Evolutionary conservation across 2,888 invertebrate species (phyloP), one percentile per base, ranked within the genome.

Genomic region (Trichopoda pennipes): DNA sequence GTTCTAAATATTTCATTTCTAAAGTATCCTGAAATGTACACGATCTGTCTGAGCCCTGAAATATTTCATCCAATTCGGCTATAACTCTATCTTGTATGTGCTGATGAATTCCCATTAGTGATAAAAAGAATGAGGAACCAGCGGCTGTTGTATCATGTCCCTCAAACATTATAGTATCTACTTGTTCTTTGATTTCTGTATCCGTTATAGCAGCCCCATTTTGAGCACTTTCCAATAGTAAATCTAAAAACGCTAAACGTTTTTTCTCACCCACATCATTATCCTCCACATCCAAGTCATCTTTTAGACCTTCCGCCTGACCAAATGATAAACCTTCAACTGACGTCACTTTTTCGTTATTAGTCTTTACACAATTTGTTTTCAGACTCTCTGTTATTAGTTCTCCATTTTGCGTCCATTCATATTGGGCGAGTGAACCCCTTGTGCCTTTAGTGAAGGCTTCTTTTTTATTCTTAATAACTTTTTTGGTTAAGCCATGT

Each of bases 111-210:
- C 95, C 96, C 93, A 96, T 94, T 86, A 95, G 90, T 49, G 94
- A 95, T n/a, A 96, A 92, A 89, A 95, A 94, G 92, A 96, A 96
- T 87, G 96, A 96, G 86, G 95, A 95, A 14, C 94, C 96, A 32
- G 96, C 95, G 3, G 96, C 95, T 3, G 96, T 96, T 2, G 96
- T 96, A 86, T 96, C 96, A 88, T 96, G 96, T 55, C 95, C 96
- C 93, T 97, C 95, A 89, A 96, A 96, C 96, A 96, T 96, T 86
- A 96, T 96, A 0, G 96, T 96, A 88, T 96, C 94, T 0, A 96
- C 96, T 93, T 96, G 95, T 88, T 96, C 96, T 86, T 95, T 94
- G 85, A 96, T 95, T 91, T 96, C 96, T 83, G 94, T 93, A 81
- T 96, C 96, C 32, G 94, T 93, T 73, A 96, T 93, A 53, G 93